A percentile compares a stretch with the other conserved stretches of the same genome.
These are phyloP conservation scores for Ceratina calcarata DNA, from an alignment of 1,140 invertebrate species.

Conservation along the genomic window DNA sequence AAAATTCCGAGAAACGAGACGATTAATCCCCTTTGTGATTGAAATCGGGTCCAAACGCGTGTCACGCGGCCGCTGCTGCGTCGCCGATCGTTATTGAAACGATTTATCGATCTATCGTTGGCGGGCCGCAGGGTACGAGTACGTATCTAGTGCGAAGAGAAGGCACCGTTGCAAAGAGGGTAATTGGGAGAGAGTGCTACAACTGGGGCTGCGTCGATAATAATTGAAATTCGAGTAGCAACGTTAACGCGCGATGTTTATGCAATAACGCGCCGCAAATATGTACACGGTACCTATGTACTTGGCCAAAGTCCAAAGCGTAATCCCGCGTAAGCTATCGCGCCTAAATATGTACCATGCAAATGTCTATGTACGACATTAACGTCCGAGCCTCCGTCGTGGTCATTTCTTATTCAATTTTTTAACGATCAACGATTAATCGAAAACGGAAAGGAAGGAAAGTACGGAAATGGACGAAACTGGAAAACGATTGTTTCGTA, in stretches of 20 bases:
- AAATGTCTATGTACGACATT: no score
- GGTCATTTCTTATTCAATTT: no score
- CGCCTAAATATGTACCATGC: no score
- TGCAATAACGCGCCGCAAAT: conserved; percentile 43
- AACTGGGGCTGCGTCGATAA: conserved; percentile 47
- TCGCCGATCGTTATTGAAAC: conserved; percentile 68
- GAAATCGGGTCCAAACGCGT: conserved; percentile 59
- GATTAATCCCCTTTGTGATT: conserved; percentile 69
- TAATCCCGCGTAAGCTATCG: no score
- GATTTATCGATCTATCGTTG: conserved; percentile 64
- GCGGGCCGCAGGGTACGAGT: conserved; percentile 1
- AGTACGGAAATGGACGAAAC: neutral
- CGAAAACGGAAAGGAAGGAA: neutral
- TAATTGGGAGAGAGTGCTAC: conserved; percentile 28
- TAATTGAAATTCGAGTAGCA: conserved; percentile 66
- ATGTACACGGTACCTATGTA: no score
- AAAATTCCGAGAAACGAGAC: conserved; percentile 44
- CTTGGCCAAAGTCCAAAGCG: no score
- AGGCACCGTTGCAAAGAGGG: conserved; percentile 7
- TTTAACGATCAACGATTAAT: neutral
- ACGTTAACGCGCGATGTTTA: conserved; percentile 59
- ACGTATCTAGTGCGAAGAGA: neutral
- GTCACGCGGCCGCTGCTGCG: conserved; percentile 51
- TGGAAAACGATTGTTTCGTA: neutral
- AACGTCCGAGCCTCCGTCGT: no score